Evolutionary conservation across 2,797 vertebrate species (phyloP).

Genomic region (Petrocephalus sullivani): DNA sequence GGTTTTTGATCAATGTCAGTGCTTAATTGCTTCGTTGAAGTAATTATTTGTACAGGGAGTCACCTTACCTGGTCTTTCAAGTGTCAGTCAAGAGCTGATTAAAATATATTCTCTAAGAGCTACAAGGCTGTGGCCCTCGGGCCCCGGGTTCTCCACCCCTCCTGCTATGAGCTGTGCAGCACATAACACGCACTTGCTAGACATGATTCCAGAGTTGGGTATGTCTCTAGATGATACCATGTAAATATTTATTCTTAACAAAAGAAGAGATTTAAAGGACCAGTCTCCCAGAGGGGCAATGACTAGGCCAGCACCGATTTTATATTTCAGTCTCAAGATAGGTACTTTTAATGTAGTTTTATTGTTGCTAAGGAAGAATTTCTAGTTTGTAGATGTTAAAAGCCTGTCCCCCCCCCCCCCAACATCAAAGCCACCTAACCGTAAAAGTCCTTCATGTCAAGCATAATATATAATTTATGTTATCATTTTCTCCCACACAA

Average conservation of each 20-base stretch:
- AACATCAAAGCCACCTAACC: background rate
- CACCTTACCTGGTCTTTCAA: background rate
- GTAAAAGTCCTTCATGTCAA: background rate
- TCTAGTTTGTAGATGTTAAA: background rate
- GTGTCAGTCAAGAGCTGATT: background rate
- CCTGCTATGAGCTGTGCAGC: background rate
- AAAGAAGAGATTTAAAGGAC: background rate
- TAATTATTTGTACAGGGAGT: conserved; percentile 6
- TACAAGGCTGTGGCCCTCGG: background rate
- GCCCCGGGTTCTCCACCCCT: background rate
- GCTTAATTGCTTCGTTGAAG: background rate
- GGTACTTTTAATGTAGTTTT: background rate
- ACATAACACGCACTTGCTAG: background rate
- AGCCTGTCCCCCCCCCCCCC: background rate
- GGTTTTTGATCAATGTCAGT: background rate
- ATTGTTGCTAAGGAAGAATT: background rate
- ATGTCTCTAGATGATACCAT: background rate
- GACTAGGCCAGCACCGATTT: background rate
- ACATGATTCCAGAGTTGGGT: conserved; percentile 1
- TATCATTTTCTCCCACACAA: background rate
- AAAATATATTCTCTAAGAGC: background rate
- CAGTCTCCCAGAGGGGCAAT: background rate
- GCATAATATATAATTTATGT: background rate
- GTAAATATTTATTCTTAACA: background rate
- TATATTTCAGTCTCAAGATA: background rate